A percentile compares a stretch with the other conserved stretches of the same genome.
Conservation (phyloP, 2,113 vertebrate genomes). For the Salvator merianae region DNA sequence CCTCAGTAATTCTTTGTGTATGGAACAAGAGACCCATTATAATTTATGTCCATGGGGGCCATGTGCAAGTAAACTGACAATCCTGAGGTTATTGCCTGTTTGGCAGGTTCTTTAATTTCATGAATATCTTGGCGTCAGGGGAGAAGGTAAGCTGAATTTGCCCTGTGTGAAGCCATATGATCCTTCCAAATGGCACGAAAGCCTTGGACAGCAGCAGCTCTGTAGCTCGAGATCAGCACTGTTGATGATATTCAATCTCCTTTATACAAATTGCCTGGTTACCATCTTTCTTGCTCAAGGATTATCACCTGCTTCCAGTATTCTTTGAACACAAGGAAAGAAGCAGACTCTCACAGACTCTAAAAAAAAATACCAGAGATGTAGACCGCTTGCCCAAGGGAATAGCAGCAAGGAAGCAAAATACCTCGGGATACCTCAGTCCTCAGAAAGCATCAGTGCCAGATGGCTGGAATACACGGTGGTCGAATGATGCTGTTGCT, state of each 20-base stretch:
- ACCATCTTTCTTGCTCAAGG: slow-evolving; percentile 41
- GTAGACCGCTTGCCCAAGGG: fast-evolving
- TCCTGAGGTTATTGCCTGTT: slow-evolving; percentile 6
- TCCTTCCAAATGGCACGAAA: slow-evolving; percentile 50
- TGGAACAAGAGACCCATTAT: neutral
- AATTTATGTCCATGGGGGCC: neutral
- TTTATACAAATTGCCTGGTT: slow-evolving; percentile 59
- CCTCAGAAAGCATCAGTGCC: slow-evolving; percentile 14
- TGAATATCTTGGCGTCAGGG: fast-evolving
- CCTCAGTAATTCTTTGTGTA: neutral
- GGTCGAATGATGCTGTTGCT: slow-evolving; percentile 32
- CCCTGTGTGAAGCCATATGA: slow-evolving; percentile 47
- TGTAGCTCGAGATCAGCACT: slow-evolving; percentile 17
- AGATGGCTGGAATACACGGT: neutral
- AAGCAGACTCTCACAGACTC: neutral
- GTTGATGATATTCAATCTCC: slow-evolving; percentile 54
- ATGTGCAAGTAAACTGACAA: neutral
- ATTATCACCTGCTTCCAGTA: slow-evolving; percentile 43
- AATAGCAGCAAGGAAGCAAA: neutral
- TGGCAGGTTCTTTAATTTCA: slow-evolving; percentile 24
- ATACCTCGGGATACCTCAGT: fast-evolving
- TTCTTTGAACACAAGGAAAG: fast-evolving
- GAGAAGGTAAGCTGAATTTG: slow-evolving; percentile 28
- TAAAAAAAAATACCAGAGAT: neutral
- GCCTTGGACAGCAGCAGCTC: slow-evolving; percentile 26